Evolutionary conservation across 2,113 vertebrate genomes (phyloP).

Genomic region (Pogona vitticeps): DNA sequence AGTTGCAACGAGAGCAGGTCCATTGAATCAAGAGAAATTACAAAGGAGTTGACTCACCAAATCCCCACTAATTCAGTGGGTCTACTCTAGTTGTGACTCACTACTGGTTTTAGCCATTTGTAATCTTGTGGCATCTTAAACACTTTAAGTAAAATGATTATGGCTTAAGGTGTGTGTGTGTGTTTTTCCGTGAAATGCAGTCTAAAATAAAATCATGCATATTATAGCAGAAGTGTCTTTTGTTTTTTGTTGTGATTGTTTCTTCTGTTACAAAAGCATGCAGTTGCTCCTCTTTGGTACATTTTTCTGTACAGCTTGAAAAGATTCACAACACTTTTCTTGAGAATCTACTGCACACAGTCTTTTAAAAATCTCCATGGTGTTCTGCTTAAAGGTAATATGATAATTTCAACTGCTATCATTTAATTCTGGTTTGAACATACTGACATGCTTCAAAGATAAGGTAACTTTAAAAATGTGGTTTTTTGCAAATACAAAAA

Average conservation of each 20-base stretch:
- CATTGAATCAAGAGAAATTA: too few species aligned
- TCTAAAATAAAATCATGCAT: background rate
- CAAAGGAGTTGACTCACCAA: too few species aligned
- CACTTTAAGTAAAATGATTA: background rate
- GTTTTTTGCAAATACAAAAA: too few species aligned
- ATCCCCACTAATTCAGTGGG: too few species aligned
- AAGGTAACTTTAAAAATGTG: background rate
- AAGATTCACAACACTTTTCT: conserved; percentile 20
- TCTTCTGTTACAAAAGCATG: background rate
- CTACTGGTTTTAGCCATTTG: background rate
- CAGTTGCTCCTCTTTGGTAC: background rate
- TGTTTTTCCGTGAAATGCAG: background rate
- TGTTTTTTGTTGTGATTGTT: conserved; percentile 23
- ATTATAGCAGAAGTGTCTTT: background rate
- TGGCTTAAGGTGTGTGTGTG: background rate
- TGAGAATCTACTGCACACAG: background rate
- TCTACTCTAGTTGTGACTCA: too few species aligned
- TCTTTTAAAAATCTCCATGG: conserved; percentile 1
- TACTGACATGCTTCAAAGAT: conserved; percentile 16
- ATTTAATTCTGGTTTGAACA: conserved; percentile 10
- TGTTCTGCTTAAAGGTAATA: conserved; percentile 15
- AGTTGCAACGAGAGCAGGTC: too few species aligned
- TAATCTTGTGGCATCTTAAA: background rate
- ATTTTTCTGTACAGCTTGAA: conserved; percentile 33
- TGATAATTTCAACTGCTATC: conserved; percentile 14